Conservation (phyloP, 2,797 vertebrate species). For the Stomatorhinus walkeri region DNA sequence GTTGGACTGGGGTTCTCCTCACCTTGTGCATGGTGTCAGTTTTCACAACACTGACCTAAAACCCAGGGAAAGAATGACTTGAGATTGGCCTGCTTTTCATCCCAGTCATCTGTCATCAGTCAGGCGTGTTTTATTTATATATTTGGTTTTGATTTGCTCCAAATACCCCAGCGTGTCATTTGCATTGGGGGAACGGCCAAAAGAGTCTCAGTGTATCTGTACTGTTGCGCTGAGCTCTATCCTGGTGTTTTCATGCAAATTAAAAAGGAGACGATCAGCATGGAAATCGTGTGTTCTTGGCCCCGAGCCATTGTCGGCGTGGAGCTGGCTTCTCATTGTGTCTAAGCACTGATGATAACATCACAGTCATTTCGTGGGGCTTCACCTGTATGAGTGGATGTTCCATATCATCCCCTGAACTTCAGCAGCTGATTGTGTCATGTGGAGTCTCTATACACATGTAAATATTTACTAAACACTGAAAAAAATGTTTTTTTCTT, state of each 20-base stretch:
- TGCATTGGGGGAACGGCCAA: not conserved
- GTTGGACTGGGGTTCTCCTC: not conserved
- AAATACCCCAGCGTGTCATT: not conserved
- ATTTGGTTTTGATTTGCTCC: not conserved
- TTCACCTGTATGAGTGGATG: not conserved
- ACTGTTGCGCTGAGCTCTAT: not conserved
- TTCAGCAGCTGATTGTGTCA: not conserved
- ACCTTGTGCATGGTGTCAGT: not conserved
- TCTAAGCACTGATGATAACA: not conserved
- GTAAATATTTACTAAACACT: conserved; percentile 8
- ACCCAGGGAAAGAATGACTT: not conserved
- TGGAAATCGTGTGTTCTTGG: not conserved
- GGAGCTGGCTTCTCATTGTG: not conserved
- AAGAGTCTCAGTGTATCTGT: not conserved
- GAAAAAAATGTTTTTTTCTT: not conserved
- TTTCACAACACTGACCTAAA: not conserved
- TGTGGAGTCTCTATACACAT: not conserved
- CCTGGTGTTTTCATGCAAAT: conserved; percentile 7
- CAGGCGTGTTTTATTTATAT: not conserved
- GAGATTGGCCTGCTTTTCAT: not conserved
- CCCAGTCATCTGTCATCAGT: not conserved
- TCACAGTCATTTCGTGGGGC: not conserved
- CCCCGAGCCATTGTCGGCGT: not conserved
- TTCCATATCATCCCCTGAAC: not conserved
- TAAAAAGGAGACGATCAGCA: conserved; percentile 1